These are phyloP conservation scores for Pholis gunnellus DNA, from an alignment of 2,113 vertebrate species.

Conservation along the genomic window DNA sequence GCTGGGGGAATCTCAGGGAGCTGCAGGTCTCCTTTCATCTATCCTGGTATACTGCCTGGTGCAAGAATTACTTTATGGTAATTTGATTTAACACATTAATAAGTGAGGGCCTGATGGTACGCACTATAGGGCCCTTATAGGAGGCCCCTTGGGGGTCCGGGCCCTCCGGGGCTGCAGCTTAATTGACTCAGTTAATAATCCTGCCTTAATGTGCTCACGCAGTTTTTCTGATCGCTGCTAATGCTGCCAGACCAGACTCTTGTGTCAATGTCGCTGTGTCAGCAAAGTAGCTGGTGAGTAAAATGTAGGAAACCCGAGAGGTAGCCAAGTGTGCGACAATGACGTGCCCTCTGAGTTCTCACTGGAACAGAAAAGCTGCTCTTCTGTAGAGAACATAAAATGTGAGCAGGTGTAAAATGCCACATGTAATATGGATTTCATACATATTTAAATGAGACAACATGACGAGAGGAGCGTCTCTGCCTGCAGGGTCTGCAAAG, in stretches of 20 bases:
- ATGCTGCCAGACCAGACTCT: background rate
- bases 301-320: background rate
- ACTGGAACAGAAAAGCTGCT: background rate
- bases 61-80: too few species aligned
- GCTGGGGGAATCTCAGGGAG: too few species aligned
- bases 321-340: background rate
- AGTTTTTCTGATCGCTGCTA: background rate
- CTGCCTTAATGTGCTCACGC: background rate
- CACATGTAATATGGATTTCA: background rate
- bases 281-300: background rate
- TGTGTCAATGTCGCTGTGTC: background rate
- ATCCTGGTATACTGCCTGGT: background rate
- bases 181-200: background rate
- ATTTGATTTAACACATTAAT: background rate
- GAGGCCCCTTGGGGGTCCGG: background rate
- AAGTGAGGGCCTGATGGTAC: background rate
- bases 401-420: background rate
- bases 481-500: slow-evolving; percentile 5
- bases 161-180: background rate
- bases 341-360: background rate
- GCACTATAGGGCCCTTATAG: background rate
- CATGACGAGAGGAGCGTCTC: background rate
- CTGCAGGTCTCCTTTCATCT: background rate
- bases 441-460: slow-evolving; percentile 20
- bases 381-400: background rate